Evolutionary conservation across 2,797 vertebrate species (phyloP), one percentile per base, ranked within the genome.

Genomic region (Ibycter americanus): DNA sequence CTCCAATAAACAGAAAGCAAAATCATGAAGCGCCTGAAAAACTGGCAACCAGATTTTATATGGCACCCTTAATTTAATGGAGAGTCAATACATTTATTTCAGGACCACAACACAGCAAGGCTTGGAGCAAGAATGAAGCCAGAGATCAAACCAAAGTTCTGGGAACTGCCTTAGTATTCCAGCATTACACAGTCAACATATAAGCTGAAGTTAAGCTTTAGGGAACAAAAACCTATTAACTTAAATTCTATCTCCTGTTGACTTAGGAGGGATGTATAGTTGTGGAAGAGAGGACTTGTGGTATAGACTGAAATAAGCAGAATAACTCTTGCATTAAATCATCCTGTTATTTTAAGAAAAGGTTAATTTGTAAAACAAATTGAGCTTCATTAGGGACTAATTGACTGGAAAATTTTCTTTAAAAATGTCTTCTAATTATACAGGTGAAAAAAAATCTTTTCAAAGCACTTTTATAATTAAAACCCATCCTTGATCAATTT

Each of bases 321-420:
- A 95, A 78, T 81, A 96, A 93, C 49, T 94, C 88, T 93, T 90
- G 71, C 92, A 93, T 93, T 97, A 94, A 97, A 96, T 96, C 88
- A 96, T 77, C 65, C 83, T 85, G 94, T 96, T 97, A 94, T 96
- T 97, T 96, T 81, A 95, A 90, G 96, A 93, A 97, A 96, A 95
- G 93, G 96, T 96, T 96, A 96, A 94, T 97, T 97, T 95, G 92
- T 92, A 92, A 93, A 97, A 96, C 96, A 96, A 96, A 96, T 95
- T 95, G 96, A 96, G 92, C 83, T 96, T 97, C 93, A 96, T 93
- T 94, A 96, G 68, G 46, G 81, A 89, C 83, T 97, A 97, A 97
- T 95, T 89, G 89, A 92, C 94, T 95, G 87, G 94, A 96, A 97
- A 92, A 89, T 95, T 94, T 97, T 96, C 90, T 96, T 96, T 96